Base-by-base conservation (phyloP, 1,140 invertebrate species). In the Wasmannia auropunctata region DNA sequence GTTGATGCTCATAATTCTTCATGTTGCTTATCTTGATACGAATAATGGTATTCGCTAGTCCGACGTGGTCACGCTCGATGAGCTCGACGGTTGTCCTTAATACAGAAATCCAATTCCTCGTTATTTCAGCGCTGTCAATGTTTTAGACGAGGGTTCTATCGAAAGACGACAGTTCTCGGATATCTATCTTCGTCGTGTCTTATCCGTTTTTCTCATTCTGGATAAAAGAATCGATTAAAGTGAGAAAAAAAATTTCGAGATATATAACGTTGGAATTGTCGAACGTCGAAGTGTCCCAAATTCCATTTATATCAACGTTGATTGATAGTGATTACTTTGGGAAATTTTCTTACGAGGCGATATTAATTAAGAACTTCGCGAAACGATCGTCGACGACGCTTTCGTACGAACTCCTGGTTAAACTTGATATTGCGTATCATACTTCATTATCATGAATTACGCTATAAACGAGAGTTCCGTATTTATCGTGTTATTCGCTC, bases 101-200 rank as follows among this genome's bases (percentile, higher is more conserved):
- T 58, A 43, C 14, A 28, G 11, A 22, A 51, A 74, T 56, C 14
- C 51, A 72, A 83, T 83, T 83, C 8, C 51, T 83, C 25, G 14
- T 83, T 72, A 81, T 58, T 67, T 67, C 37, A 83, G 14, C 46
- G 37, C 40, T 43, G 14, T 83, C 28, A 72, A 25, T 80, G 34
- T 56, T 34, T 74, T 31, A 25, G 40, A 58, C 40, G 40, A 83
- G 51, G 3, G n/a, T 74, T 19, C 10, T n/a, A 56, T 81, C 49
- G 25, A 34, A 74, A 83, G 14, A 25, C 37, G 28, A 72, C 58
- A 14, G 40, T 49, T 25, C 28, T 37, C 28, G 37, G 43, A 74
- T 46, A 74, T 83, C 22, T 43, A 72, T 83, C 51, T 43, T 72
- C 49, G 28, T 46, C 58, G 28, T 25, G 25, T 58, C n/a, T 83